Evolutionary conservation across 2,888 invertebrate genomes (phyloP).

Genomic region (Trachelus troglodyta): DNA sequence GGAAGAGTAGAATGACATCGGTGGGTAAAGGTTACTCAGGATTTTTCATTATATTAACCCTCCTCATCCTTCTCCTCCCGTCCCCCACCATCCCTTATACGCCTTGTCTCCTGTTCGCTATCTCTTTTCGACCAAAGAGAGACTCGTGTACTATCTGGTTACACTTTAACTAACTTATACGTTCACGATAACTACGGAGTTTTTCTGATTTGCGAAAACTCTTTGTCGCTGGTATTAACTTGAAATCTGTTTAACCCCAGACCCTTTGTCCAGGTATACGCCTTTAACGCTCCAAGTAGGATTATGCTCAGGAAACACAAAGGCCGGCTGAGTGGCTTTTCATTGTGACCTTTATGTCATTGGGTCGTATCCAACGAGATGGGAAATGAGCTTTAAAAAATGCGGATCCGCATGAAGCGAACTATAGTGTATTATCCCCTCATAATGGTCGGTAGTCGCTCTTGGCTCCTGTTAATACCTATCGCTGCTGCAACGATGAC

Average conservation of each 20-base stretch:
- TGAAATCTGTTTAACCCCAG: conserved; percentile 43
- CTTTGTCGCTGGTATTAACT: conserved; percentile 16
- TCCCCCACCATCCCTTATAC: conserved; percentile 4
- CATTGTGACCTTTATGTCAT: conserved; percentile 14
- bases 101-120: conserved; percentile 10
- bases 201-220: not conserved
- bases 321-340: conserved; percentile 43
- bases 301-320: conserved; percentile 42
- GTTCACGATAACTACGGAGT: conserved; percentile 15
- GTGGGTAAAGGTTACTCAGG: not conserved
- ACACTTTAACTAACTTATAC: conserved; percentile 10
- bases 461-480: not conserved
- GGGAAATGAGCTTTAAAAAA: not conserved
- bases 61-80: not conserved
- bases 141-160: conserved; percentile 19
- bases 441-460: not conserved
- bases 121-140: conserved; percentile 18
- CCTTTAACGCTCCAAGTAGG: conserved; percentile 43
- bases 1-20: not conserved
- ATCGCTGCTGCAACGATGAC: not conserved
- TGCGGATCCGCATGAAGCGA: not conserved
- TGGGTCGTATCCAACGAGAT: not conserved
- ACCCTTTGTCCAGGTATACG: not conserved
- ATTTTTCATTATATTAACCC: conserved; percentile 10
- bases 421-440: not conserved